Evolutionary conservation across 1,140 invertebrate species (phyloP).

Genomic region (Sminthurides bifidus): DNA sequence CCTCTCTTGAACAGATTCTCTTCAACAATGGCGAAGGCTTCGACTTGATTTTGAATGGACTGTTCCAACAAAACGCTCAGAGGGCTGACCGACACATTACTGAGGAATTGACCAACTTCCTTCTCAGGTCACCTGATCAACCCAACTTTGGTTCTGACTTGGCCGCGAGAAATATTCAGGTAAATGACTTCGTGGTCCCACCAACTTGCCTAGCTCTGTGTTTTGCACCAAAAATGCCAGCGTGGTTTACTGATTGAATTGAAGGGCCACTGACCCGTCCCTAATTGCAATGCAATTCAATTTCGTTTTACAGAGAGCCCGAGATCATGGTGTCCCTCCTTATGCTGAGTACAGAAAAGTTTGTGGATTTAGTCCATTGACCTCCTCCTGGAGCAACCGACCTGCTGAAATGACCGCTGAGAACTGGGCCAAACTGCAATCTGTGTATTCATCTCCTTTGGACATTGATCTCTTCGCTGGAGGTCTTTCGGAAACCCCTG

Average conservation of each 20-base stretch:
- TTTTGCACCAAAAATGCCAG: neutral
- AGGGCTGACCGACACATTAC: conserved; percentile 27
- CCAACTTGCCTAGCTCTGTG: neutral
- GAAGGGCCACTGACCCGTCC: neutral
- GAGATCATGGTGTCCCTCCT: conserved; percentile 42
- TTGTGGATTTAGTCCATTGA: conserved; percentile 44
- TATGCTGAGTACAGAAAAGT: conserved; percentile 41
- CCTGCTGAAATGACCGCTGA: conserved; percentile 16
- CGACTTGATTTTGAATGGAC: conserved; percentile 24
- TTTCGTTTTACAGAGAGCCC: conserved; percentile 32
- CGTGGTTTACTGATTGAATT: neutral
- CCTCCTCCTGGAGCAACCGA: conserved; percentile 39
- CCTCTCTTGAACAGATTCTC: too few species aligned
- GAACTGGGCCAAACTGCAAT: conserved; percentile 36
- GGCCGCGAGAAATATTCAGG: conserved; percentile 29
- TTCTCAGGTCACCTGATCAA: conserved; percentile 15
- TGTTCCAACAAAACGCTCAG: conserved; percentile 18
- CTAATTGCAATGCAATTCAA: neutral
- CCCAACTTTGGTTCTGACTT: conserved; percentile 27
- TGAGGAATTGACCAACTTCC: conserved; percentile 27
- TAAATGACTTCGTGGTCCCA: too few species aligned
- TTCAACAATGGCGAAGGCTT: conserved; percentile 20
- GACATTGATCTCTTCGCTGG: conserved; percentile 48
- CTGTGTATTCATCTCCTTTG: conserved; percentile 29
- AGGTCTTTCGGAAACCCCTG: conserved; percentile 42